Conservation (phyloP, 1,140 invertebrate genomes). For the Diuraphis noxia region DNA sequence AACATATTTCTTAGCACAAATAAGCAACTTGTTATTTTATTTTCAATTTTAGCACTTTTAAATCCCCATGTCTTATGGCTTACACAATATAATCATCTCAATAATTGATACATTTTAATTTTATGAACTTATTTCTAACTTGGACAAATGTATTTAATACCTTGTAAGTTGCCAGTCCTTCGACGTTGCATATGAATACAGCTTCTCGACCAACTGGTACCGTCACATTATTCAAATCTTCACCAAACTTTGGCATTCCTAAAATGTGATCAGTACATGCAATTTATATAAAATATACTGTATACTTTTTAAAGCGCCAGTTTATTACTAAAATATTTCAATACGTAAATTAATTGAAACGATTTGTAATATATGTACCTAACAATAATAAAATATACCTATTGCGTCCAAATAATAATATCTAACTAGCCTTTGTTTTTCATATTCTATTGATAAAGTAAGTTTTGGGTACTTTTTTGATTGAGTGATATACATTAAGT, state of each 20-base stretch:
- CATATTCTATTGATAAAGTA: background rate
- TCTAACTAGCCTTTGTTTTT: background rate
- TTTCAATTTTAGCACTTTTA: background rate
- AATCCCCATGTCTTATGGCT: too few species aligned
- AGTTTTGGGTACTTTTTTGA: background rate
- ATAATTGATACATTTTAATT: background rate
- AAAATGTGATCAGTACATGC: slow-evolving; percentile 59
- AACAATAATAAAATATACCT: background rate
- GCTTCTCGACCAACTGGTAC: slow-evolving; percentile 74
- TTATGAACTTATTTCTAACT: background rate
- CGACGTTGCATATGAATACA: slow-evolving; percentile 72
- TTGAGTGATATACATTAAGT: background rate
- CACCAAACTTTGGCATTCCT: slow-evolving; percentile 75
- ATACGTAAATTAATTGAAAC: background rate
- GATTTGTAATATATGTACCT: background rate
- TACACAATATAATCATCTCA: background rate
- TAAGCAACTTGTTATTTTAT: background rate
- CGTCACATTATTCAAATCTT: slow-evolving; percentile 73
- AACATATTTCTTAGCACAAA: background rate
- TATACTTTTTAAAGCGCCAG: background rate
- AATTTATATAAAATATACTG: background rate
- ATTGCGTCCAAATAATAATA: too few species aligned
- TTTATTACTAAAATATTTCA: background rate
- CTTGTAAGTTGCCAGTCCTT: slow-evolving; percentile 75
- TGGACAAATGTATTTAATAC: slow-evolving; percentile 60